Conservation (phyloP, 2,797 vertebrate species). For the Eutrigla gurnardus region DNA sequence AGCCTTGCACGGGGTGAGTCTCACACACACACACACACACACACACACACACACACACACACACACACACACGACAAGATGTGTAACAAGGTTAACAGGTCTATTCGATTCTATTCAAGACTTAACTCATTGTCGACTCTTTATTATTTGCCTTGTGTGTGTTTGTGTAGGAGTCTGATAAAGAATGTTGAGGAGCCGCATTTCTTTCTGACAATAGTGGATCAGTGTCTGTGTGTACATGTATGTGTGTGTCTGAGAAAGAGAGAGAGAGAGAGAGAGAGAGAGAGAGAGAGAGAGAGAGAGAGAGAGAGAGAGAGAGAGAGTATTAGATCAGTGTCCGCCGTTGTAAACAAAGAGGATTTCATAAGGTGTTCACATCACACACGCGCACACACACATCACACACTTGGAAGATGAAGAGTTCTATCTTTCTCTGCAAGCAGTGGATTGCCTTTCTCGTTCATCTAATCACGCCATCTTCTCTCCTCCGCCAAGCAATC, state of each 20-base stretch:
- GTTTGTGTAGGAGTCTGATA: slow-evolving; percentile 59
- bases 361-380: slow-evolving; percentile 73
- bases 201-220: slow-evolving; percentile 76
- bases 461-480: slow-evolving; percentile 85
- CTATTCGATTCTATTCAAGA: slow-evolving; percentile 56
- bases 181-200: slow-evolving; percentile 66
- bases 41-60: slow-evolving; percentile 58
- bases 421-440: slow-evolving; percentile 79
- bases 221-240: slow-evolving; percentile 65
- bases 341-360: slow-evolving; percentile 75
- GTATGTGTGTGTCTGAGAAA: slow-evolving; percentile 36
- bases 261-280: slow-evolving; percentile 31
- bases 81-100: slow-evolving; percentile 67
- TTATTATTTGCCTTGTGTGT: slow-evolving; percentile 28
- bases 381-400: slow-evolving; percentile 35
- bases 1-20: slow-evolving; percentile 74
- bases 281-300: slow-evolving; percentile 25
- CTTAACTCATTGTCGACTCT: slow-evolving; percentile 29
- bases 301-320: slow-evolving; percentile 21
- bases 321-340: slow-evolving; percentile 77
- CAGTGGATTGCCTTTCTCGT: slow-evolving; percentile 80
- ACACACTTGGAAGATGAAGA: slow-evolving; percentile 75
- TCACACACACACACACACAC: slow-evolving; percentile 51
- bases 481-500: slow-evolving; percentile 82
- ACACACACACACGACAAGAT: slow-evolving; percentile 47